Evolutionary conservation across 2,888 invertebrate species (phyloP).

Genomic region (Scelioninae gen. 2): DNA sequence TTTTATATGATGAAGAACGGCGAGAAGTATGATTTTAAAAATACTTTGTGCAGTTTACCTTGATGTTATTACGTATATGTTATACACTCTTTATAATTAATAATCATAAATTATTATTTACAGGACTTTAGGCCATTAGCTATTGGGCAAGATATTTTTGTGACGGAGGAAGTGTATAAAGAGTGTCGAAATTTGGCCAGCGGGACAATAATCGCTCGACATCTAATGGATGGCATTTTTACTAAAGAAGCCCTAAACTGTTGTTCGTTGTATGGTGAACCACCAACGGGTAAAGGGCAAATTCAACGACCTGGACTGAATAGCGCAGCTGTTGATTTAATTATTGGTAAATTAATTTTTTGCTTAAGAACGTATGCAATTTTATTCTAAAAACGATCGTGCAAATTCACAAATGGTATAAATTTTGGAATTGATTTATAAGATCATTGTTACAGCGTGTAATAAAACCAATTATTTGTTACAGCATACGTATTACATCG

Average conservation of each 20-base stretch:
- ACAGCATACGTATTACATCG: conserved; percentile 6
- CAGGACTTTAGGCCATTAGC: conserved; percentile 5
- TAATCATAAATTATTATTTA: conserved; percentile 1
- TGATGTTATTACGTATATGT: not conserved
- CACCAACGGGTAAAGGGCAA: conserved; percentile 8
- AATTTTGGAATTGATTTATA: conserved; percentile 4
- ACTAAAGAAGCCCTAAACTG: not conserved
- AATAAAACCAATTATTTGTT: conserved; percentile 1
- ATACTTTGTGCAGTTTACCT: too few species aligned
- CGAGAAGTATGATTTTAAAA: conserved; percentile 17
- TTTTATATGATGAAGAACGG: conserved; percentile 14
- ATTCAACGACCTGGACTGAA: conserved; percentile 6
- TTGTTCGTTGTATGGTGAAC: conserved; percentile 15
- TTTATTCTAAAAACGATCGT: too few species aligned
- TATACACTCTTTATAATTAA: conserved; percentile 1
- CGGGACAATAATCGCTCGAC: conserved; percentile 1
- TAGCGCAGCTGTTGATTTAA: conserved; percentile 7
- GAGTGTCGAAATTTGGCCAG: not conserved
- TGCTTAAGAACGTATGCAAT: too few species aligned
- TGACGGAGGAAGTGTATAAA: not conserved
- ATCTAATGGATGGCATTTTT: conserved; percentile 5
- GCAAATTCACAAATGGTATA: not conserved
- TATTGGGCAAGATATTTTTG: conserved; percentile 15
- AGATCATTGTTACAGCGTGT: not conserved
- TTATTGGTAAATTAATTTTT: conserved; percentile 6